Evolutionary conservation across 2,888 invertebrate genomes (phyloP).

Genomic region (Yponomeuta plumbellus): DNA sequence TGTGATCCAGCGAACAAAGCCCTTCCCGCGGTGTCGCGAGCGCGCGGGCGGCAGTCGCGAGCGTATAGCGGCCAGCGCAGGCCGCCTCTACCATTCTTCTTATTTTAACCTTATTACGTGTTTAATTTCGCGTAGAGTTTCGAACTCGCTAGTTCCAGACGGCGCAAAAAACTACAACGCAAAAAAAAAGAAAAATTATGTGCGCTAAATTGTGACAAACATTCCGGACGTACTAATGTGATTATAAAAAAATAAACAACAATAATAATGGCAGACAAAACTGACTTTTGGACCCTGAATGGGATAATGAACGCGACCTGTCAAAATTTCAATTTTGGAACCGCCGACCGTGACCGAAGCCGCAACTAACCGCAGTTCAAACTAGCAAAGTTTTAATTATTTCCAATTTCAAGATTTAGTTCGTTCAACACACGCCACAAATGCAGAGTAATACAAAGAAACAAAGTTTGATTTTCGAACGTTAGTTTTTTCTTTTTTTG

Average conservation of each 20-base stretch:
- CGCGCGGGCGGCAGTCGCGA: slow-evolving; percentile 55
- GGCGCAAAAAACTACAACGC: slow-evolving; percentile 43
- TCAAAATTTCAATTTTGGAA: slow-evolving; percentile 21
- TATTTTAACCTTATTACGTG: slow-evolving; percentile 67
- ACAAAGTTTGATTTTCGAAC: slow-evolving; percentile 45
- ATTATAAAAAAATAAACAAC: slow-evolving; percentile 7
- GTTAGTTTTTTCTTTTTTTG: slow-evolving; percentile 50
- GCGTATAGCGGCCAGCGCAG: slow-evolving; percentile 65
- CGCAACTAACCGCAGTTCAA: slow-evolving; percentile 71
- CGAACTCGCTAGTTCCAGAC: slow-evolving; percentile 60
- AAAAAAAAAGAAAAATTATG: slow-evolving; percentile 24
- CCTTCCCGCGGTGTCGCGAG: slow-evolving; percentile 30
- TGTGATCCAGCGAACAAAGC: not conserved
- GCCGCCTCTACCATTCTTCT: slow-evolving; percentile 64
- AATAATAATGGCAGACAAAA: slow-evolving; percentile 16
- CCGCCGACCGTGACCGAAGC: slow-evolving; percentile 30
- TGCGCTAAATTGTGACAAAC: slow-evolving; percentile 67
- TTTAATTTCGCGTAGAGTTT: slow-evolving; percentile 74
- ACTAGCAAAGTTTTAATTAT: slow-evolving; percentile 48
- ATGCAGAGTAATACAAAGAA: slow-evolving; percentile 24
- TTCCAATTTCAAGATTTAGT: slow-evolving; percentile 21
- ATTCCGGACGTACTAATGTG: slow-evolving; percentile 40
- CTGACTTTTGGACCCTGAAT: slow-evolving; percentile 38
- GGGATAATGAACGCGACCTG: slow-evolving; percentile 3
- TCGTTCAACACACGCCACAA: slow-evolving; percentile 16